Conservation (phyloP, 2,113 vertebrate genomes). For the Sciurus niger region DNA sequence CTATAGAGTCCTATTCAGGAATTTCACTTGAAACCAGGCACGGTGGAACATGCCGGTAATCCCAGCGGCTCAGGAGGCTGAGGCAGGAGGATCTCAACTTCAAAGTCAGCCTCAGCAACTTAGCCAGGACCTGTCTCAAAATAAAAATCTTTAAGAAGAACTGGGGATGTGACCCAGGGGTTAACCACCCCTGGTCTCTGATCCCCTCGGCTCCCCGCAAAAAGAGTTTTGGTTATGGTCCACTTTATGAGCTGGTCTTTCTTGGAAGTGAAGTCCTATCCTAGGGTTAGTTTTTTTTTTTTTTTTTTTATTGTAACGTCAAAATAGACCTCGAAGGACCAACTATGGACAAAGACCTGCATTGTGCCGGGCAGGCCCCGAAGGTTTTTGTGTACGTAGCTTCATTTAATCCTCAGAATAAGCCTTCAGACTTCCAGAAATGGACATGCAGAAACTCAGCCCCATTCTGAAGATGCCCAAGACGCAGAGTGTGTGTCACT, state of each 20-base stretch:
- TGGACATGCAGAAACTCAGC: not conserved
- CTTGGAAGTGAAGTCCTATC: not conserved
- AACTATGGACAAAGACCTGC: not conserved
- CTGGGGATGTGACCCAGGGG: too few relatives aligned
- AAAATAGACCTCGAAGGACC: not conserved
- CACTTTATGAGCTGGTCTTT: not conserved
- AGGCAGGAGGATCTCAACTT: too few relatives aligned
- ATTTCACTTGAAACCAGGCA: not conserved
- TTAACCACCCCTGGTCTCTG: too few relatives aligned
- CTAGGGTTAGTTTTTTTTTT: not conserved
- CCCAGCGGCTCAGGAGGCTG: too few relatives aligned
- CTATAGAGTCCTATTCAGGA: not conserved
- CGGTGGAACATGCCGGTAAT: too few relatives aligned
- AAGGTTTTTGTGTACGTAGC: not conserved
- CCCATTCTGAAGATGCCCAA: rapidly evolving
- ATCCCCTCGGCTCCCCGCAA: too few relatives aligned
- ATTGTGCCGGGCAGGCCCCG: not conserved
- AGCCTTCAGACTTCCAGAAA: not conserved
- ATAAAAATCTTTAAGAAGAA: too few relatives aligned
- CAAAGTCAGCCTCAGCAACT: too few relatives aligned
- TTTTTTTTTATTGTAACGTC: not conserved
- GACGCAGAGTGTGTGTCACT: not conserved
- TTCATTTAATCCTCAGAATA: not conserved
- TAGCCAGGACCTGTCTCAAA: too few relatives aligned
- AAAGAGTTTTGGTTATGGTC: not conserved